Evolutionary conservation across 2,797 vertebrate species (phyloP).

Genomic region (Nyctalus aviator): DNA sequence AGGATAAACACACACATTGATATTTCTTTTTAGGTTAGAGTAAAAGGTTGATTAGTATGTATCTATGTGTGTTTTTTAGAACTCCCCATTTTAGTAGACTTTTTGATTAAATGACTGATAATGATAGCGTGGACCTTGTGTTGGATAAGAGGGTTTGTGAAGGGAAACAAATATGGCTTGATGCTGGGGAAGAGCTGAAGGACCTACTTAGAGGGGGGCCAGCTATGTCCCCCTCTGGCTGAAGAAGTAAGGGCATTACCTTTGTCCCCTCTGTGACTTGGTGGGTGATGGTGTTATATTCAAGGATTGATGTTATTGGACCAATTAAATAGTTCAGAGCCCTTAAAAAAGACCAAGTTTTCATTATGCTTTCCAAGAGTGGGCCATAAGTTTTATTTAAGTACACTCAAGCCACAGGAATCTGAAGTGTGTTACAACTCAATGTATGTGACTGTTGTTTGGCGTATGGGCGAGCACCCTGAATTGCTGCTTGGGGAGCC

Average conservation of each 20-base stretch:
- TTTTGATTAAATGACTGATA: neutral
- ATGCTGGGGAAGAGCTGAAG: neutral
- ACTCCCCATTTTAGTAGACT: neutral
- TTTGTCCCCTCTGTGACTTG: conserved; percentile 11
- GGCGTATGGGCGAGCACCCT: neutral
- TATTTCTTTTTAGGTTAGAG: conserved; percentile 40
- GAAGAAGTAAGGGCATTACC: neutral
- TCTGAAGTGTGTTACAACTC: conserved; percentile 30
- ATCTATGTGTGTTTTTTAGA: neutral
- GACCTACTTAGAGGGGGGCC: neutral
- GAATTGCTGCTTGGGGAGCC: conserved; percentile 56
- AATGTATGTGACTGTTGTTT: neutral
- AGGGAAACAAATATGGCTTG: neutral
- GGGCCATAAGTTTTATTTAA: conserved; percentile 65
- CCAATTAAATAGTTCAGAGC: conserved; percentile 49
- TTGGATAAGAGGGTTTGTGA: neutral
- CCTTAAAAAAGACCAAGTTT: conserved; percentile 57
- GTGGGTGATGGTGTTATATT: neutral
- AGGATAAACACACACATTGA: neutral
- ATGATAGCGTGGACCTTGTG: neutral
- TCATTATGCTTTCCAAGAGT: conserved; percentile 56
- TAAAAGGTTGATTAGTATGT: neutral
- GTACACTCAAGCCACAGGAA: neutral
- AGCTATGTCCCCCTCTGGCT: neutral
- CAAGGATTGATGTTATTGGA: conserved; percentile 54